Evolutionary conservation across 1,140 invertebrate genomes (phyloP).

Genomic region (Solen grandis): DNA sequence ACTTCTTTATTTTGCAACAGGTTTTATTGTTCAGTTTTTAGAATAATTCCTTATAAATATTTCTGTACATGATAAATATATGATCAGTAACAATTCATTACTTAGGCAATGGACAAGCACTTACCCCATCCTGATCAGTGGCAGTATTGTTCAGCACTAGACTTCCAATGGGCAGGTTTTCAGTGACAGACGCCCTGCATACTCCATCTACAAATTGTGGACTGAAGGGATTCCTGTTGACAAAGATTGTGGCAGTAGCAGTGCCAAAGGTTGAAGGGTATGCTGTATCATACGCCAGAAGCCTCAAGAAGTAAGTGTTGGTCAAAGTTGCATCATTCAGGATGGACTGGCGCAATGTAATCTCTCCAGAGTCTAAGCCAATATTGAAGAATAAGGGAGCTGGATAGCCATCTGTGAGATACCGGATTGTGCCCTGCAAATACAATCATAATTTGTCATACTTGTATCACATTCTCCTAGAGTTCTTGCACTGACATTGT

Average conservation of each 20-base stretch:
- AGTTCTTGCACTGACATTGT: too few species aligned
- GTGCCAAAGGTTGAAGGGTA: slow-evolving; percentile 60
- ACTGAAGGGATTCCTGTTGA: slow-evolving; percentile 88
- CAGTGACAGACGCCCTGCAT: slow-evolving; percentile 85
- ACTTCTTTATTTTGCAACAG: too few species aligned
- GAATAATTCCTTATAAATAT: too few species aligned
- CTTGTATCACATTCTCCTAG: too few species aligned
- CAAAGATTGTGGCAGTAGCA: slow-evolving; percentile 59
- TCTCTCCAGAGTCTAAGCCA: slow-evolving; percentile 88
- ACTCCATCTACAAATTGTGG: slow-evolving; percentile 88
- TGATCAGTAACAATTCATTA: too few species aligned
- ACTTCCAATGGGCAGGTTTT: slow-evolving; percentile 46
- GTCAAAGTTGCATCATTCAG: slow-evolving; percentile 86
- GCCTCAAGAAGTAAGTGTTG: slow-evolving; percentile 50
- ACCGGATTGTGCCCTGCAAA: slow-evolving; percentile 63
- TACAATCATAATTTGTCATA: too few species aligned
- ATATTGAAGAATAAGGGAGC: slow-evolving; percentile 86
- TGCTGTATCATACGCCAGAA: slow-evolving; percentile 60
- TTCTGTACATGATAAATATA: too few species aligned
- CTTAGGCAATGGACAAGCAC: too few species aligned
- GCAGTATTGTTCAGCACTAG: slow-evolving; percentile 57
- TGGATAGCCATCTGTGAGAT: slow-evolving; percentile 69
- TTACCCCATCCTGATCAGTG: slow-evolving; percentile 62
- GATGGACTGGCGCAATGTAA: slow-evolving; percentile 90
- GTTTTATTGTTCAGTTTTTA: too few species aligned